Conservation (phyloP, 1,140 invertebrate genomes). For the Drosophila novamexicana region DNA sequence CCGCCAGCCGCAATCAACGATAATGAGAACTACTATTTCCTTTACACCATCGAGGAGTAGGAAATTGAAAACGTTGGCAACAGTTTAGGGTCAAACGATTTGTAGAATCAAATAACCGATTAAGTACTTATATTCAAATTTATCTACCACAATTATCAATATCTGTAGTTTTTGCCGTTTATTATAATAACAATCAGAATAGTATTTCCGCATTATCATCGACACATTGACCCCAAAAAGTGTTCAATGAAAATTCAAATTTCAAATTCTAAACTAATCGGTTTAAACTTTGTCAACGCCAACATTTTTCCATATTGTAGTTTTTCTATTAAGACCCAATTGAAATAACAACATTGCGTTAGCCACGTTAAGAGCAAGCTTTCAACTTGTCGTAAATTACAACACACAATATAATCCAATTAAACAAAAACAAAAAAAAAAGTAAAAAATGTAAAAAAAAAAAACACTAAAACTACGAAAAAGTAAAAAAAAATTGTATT, state of each 20-base stretch:
- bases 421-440: conserved; percentile 57
- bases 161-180: conserved; percentile 13
- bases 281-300: conserved; percentile 44
- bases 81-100: conserved; percentile 31
- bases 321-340: conserved; percentile 49
- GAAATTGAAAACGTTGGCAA: conserved; percentile 43
- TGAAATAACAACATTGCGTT: conserved; percentile 39
- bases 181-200: conserved; percentile 11
- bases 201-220: background rate
- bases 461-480: conserved; percentile 57
- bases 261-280: conserved; percentile 52
- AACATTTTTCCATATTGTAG: conserved; percentile 43
- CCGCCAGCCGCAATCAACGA: conserved; percentile 85
- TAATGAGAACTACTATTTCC: conserved; percentile 81
- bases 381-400: conserved; percentile 65
- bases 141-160: conserved; percentile 34
- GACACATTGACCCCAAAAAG: conserved; percentile 69
- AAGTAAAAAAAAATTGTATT: conserved; percentile 46
- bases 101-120: conserved; percentile 3
- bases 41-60: conserved; percentile 83
- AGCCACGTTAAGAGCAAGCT: conserved; percentile 78
- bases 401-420: conserved; percentile 60
- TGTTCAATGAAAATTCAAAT: conserved; percentile 56
- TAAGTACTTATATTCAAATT: conserved; percentile 28
- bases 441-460: conserved; percentile 33